Percentiles rank a stretch among this genome's conserved stretches.
Conservation (phyloP, 2,113 vertebrate species). For the Trogon surrucura region DNA sequence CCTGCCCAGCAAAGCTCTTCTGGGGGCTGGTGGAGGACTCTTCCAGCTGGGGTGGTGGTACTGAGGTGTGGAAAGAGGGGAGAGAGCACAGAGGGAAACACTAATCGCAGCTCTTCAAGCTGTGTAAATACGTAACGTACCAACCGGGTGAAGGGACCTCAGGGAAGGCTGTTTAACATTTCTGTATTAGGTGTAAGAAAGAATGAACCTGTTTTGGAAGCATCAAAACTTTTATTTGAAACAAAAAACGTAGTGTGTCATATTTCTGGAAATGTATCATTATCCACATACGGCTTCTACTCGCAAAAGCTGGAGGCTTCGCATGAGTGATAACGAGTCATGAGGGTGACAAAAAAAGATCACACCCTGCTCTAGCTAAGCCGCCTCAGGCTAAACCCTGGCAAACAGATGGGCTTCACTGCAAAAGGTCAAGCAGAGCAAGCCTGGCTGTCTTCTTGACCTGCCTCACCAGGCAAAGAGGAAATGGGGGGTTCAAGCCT, state of each 20-base stretch:
- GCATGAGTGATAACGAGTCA: neutral
- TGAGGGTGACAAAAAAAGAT: slow-evolving; percentile 55
- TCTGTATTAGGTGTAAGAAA: neutral
- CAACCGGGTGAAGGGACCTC: neutral
- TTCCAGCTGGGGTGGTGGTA: neutral
- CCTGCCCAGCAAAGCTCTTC: neutral
- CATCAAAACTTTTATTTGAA: neutral
- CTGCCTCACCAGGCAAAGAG: neutral
- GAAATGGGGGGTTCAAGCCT: neutral
- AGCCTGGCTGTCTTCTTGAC: neutral
- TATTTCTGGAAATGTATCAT: neutral
- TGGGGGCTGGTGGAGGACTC: accelerated
- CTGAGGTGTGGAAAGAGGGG: neutral
- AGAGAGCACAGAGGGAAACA: neutral
- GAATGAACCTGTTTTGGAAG: neutral
- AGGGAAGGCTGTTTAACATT: neutral
- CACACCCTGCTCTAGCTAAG: slow-evolving; percentile 47
- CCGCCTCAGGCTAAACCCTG: slow-evolving; percentile 62
- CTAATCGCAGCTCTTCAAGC: neutral
- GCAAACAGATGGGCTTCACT: slow-evolving; percentile 40
- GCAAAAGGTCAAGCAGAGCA: slow-evolving; percentile 52
- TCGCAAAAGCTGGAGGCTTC: slow-evolving; percentile 2
- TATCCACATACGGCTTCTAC: neutral
- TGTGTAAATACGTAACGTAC: accelerated
- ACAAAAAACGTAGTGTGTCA: neutral